These are phyloP conservation scores for Dermochelys coriacea DNA, from an alignment of 2,797 vertebrate genomes.

Conservation along the genomic window DNA sequence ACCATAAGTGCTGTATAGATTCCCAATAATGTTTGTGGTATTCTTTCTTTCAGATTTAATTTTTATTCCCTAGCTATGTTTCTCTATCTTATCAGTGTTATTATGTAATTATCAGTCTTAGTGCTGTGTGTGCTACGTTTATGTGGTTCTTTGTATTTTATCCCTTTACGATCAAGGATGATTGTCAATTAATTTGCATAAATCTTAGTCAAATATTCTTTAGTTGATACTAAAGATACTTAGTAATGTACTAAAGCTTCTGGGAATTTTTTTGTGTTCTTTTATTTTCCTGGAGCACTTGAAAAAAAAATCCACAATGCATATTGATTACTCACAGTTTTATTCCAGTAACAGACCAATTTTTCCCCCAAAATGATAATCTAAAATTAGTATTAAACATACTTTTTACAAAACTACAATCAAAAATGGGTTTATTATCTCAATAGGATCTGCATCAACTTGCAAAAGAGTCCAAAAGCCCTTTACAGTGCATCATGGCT, in stretches of 20 bases:
- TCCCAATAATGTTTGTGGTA: background rate
- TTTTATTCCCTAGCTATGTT: slow-evolving; percentile 22
- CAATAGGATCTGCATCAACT: background rate
- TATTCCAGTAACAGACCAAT: background rate
- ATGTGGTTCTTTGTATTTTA: background rate
- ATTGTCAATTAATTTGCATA: background rate
- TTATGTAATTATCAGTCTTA: background rate
- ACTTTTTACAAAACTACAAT: background rate
- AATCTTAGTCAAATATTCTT: slow-evolving; percentile 4
- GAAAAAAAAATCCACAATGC: background rate
- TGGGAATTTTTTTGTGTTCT: background rate
- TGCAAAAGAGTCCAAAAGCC: background rate
- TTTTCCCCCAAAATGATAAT: background rate
- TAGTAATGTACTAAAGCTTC: background rate
- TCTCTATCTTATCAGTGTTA: background rate
- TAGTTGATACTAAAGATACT: background rate
- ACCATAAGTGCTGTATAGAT: background rate
- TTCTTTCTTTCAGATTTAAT: slow-evolving; percentile 20
- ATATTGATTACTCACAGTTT: background rate
- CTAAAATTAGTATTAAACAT: background rate
- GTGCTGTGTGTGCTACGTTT: background rate
- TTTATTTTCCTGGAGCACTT: background rate
- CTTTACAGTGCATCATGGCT: background rate
- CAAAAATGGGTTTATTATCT: background rate
- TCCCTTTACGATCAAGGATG: background rate